These are phyloP conservation scores for Camptogramma bilineatum DNA, from an alignment of 2,888 invertebrate species.

Conservation along the genomic window DNA sequence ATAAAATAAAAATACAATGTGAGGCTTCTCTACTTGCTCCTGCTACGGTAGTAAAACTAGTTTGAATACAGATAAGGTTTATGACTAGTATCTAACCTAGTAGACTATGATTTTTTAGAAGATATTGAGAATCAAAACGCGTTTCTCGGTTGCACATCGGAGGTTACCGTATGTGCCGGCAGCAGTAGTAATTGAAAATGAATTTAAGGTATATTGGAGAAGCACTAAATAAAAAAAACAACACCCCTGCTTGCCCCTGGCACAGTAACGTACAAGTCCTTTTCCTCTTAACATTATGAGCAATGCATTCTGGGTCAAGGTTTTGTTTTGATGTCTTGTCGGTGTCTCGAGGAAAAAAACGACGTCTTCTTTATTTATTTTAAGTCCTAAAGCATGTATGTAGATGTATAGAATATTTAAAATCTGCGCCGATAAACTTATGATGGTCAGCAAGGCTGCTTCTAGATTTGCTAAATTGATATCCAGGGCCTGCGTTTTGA, in stretches of 20 bases:
- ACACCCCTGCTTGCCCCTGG: slow-evolving; percentile 32
- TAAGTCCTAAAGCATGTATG: background rate
- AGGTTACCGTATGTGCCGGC: slow-evolving; percentile 21
- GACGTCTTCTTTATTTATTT: slow-evolving; percentile 43
- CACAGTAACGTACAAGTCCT: slow-evolving; percentile 49
- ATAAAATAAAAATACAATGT: background rate
- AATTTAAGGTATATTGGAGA: slow-evolving; percentile 7
- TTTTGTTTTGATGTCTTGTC: slow-evolving; percentile 72
- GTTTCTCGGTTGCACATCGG: slow-evolving; percentile 23
- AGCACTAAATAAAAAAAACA: slow-evolving; percentile 9
- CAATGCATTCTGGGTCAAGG: slow-evolving; percentile 73
- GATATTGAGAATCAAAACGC: slow-evolving; percentile 29
- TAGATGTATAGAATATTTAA: background rate
- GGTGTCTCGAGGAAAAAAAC: slow-evolving; percentile 62
- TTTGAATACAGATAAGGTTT: slow-evolving; percentile 25
- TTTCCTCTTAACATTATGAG: slow-evolving; percentile 65
- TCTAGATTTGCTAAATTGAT: background rate
- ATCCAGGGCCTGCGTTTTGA: slow-evolving; percentile 4
- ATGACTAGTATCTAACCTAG: slow-evolving; percentile 11
- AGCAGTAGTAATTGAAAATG: background rate
- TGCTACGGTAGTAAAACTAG: slow-evolving; percentile 14
- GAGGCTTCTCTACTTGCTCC: slow-evolving; percentile 1
- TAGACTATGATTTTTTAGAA: slow-evolving; percentile 21
- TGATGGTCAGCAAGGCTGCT: background rate
- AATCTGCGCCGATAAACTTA: background rate